Evolutionary conservation across 2,888 invertebrate genomes (phyloP), one percentile per base, ranked within the genome.

Genomic region (Dasypogon diadema): DNA sequence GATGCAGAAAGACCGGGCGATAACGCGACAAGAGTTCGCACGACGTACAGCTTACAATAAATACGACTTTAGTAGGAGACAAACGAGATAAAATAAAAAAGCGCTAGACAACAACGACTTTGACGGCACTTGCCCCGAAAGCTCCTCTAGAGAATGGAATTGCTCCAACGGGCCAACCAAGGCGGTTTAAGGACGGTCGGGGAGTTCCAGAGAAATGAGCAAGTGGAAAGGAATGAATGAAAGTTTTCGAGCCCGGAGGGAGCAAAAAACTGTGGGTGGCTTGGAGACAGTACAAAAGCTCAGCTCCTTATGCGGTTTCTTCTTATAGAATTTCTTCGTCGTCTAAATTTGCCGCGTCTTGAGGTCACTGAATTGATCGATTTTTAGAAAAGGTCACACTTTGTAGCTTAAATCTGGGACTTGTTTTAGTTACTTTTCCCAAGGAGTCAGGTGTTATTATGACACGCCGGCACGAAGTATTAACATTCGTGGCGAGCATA

Each of bases 21-120:
- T 18, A 63, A 21, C 24, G 18, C 46, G 48, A 68, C 68, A 68
- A 70, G 51, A 30, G 70, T 54, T 26, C 30, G 70, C 37, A 16
- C 70, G 51, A 54, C 14, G 54, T 54, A 70, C 54, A 21, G 34
- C 70, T 16, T 51, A 30, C 54, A 18, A 30, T 4, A 26, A 42
- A 12, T 12, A 18, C 51, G 18, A 70, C 54, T 34, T 70, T 54
- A 16, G 21, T 54, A 30, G 18, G 34, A 70, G 34, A 54, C 51
- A 54, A 56, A 51, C 54, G 54, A 70, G 54, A 70, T 54, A 70
- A 70, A 70, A 70, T 54, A 70, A 70, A 70, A 70, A 70, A 70
- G 56, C 56, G 56, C 56, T 56, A 30, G 37, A 63, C 60, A 37
- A 37, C 37, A 22, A 21, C 60, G 37, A 21, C 60, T 14, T 16